Base-by-base conservation (phyloP, 2,797 vertebrate species). In the Gymnoscopelus microlampas region DNA sequence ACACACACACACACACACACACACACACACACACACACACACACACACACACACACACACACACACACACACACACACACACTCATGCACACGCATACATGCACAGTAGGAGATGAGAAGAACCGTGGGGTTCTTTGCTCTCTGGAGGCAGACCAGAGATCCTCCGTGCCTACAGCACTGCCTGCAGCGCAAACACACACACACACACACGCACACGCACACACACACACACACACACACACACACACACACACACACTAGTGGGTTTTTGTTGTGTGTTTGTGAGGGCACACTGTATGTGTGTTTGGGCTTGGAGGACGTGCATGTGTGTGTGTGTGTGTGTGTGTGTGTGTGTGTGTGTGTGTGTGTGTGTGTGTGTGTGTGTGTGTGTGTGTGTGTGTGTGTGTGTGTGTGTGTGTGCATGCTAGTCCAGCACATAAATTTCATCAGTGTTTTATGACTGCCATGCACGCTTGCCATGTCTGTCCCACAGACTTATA, bases 121-220 rank as follows among this genome's bases (percentile, higher is more conserved):
- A 84, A 80, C 66, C 69, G 19, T 64, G 73, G 85, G 84, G 80
- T 19, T 19, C 78, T 54, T 66, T 74, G 58, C 56, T 70, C 87
- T 81, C 87, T 56, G 5, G 83, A 86, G 81, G 72, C 76, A 73
- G 64, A 60, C 47, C 9, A 44, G 39, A 3, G 39, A 44, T 44
- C 76, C 88, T 82, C 83, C 24, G 68, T 70, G 89, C 90, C 91
- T 77, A 14, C 60, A 90, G 90, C 88, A 83, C 65, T 35, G 90
- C 91, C 91, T 79, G 84, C 80, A 90, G 90, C 91, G 76, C 70
- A 29, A 29, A 44, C 7, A 2, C 39, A 44, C 39, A 2, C 39
- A 44, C 4, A 29, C 26, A 4, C 26, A 29, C 32, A 4, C 32
- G 6, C 32, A 35, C 32, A 35, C 32, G 5, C 32, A 35, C 32